phyloP scores from a whole-genome alignment of 2,113 vertebrate genomes.

The Muntiacus reevesi region DNA sequence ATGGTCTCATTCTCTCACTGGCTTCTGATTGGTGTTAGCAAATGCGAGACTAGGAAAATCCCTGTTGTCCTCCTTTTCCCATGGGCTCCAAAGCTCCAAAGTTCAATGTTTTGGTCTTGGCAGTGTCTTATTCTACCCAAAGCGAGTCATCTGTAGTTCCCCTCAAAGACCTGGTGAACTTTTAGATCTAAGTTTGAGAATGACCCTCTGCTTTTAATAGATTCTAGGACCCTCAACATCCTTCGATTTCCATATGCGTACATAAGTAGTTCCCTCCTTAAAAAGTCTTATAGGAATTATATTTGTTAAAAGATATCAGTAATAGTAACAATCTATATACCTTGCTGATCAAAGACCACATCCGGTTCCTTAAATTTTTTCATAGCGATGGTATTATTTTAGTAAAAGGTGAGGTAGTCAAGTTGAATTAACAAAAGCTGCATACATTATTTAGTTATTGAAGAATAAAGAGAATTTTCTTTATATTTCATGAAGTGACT shows the following conservation, averaged over 20 bases:
- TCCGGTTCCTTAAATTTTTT: background rate
- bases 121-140: accelerated
- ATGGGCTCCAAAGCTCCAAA: background rate
- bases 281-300: background rate
- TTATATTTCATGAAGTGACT: background rate
- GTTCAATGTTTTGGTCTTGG: background rate
- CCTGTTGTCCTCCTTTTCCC: background rate
- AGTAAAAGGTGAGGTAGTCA: background rate
- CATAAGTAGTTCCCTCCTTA: background rate
- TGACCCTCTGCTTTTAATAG: background rate
- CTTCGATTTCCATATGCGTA: background rate
- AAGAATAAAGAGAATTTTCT: background rate
- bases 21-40: background rate
- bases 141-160: background rate
- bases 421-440: background rate
- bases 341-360: background rate
- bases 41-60: background rate
- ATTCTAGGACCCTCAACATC: background rate
- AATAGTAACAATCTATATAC: background rate
- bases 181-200: background rate
- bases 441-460: background rate
- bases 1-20: background rate
- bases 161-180: background rate
- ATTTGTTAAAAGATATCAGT: background rate
- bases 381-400: background rate